Evolutionary conservation across 2,797 vertebrate species (phyloP), one percentile per base, ranked within the genome.

Genomic region (Anomalospiza imberbis): DNA sequence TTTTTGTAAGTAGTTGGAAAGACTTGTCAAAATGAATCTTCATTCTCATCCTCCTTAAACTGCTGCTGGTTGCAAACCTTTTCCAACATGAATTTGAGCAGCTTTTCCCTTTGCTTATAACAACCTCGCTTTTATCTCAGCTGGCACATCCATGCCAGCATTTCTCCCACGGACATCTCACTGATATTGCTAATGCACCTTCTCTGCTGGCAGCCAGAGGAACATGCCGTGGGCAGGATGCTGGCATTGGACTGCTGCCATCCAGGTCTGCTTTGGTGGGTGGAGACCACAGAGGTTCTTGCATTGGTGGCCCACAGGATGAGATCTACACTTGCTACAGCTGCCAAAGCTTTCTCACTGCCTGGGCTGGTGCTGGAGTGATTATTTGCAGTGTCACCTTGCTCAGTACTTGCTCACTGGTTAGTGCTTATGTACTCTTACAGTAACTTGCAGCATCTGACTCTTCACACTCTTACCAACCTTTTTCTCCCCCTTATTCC

Each of bases 151-250:
- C 31, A 2, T 2, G 9, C 4, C n/a, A 55, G 48, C 13, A 2
- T 82, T 66, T 73, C 42, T 68, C 45, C 61, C 38, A 10, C 4
- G 8, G 58, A 4, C 18, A 8, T 19, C 70, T 74, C 75, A 1
- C 68, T 51, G 1, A 13, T 32, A 3, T 1, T 51, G 12, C 54
- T 61, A 0, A 26, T 50, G 74, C 17, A 2, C 5, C 45, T 61
- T 67, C 42, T 67, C 38, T 78, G 57, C 85, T 44, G 70, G 82
- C 75, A 89, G 55, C 70, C 31, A 13, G 5, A 48, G 54, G 58
- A 62, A 4, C 4, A 0, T 1, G 50, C 5, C 40, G 36, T 32
- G 74, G 32, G 45, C 74, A 34, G 55, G 40, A 13, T 47, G 45
- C 44, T 80, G 88, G 40, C 12, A 1, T 16, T 70, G 40, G 28